Base-by-base conservation (phyloP, 1,140 invertebrate species). In the Zaprionus capensis region DNA sequence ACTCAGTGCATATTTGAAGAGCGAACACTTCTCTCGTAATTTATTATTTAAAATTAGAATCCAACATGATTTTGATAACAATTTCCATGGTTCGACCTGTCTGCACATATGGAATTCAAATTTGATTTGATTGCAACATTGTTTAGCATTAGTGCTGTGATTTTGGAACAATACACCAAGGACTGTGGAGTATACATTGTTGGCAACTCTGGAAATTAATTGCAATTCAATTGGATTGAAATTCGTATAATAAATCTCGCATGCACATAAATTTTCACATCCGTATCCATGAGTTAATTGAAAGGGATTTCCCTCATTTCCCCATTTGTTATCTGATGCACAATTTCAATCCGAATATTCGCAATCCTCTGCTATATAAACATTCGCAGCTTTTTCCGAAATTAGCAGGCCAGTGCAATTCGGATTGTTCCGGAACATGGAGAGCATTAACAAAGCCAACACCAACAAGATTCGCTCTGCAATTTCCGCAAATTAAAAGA, bases 401-500 rank as follows among this genome's bases (percentile, higher is more conserved):
- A 67, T 44, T 58, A 49, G 38, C 51, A 57, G 51, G 38, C 9
- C 9, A 34, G 7, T 15, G n/a, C 20, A 53, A 53, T 55, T 58
- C 44, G 17, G 2, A 51, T 51, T n/a, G 20, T 22, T 24, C n/a
- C 15, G 7, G 34, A 36, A n/a, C 6, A 51, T 26, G 17, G n/a
- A 36, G n/a, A 41, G 17, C 28, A 67, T 53, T 63, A 73, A 55
- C 61, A 28, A 72, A 55, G 69, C 57, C 15, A 73, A 73, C 56
- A 56, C 59, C 69, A 67, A 66, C 31, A 59, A 12, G 41, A 49
- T 65, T 81, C 56, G 68, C 64, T 70, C 56, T 46, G 68, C 71
- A 76, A 76, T 86, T 77, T 87, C 76, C 83, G 76, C 71, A 87
- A 86, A 86, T 88, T 88, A 81, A 87, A 84, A 90, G 84, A 90